Evolutionary conservation across 2,797 vertebrate genomes (phyloP).

Genomic region (Pseudocheirus occidentalis): DNA sequence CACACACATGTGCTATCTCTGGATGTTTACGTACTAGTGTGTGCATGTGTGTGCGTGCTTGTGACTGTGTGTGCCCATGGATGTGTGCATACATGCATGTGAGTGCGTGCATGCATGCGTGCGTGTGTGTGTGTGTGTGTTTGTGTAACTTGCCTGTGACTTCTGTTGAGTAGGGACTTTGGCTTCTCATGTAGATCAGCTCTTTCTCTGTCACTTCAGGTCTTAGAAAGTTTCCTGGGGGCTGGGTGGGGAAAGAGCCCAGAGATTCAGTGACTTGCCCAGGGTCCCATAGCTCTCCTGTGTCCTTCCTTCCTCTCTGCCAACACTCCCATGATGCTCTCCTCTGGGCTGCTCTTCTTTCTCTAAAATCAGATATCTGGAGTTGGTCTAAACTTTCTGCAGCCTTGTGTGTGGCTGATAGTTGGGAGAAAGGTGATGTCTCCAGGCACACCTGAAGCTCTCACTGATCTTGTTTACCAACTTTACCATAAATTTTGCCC

Average conservation of each 20-base stretch:
- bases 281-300: too few species aligned
- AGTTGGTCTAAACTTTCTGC: background rate
- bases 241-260: background rate
- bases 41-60: too few species aligned
- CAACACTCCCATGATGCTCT: background rate
- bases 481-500: background rate
- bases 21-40: fast-evolving
- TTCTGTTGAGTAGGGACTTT: background rate
- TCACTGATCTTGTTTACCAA: background rate
- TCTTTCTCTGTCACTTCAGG: too few species aligned
- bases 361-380: background rate
- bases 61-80: too few species aligned
- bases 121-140: background rate
- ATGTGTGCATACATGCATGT: too few species aligned
- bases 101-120: too few species aligned
- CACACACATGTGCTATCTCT: too few species aligned
- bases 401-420: background rate
- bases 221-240: too few species aligned
- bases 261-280: background rate
- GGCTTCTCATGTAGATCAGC: background rate
- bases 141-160: background rate
- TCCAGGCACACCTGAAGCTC: background rate
- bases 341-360: background rate
- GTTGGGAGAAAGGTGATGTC: background rate
- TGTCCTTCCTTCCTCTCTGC: background rate